Conservation (phyloP, 2,113 vertebrate genomes). For the Antennarius striatus region DNA sequence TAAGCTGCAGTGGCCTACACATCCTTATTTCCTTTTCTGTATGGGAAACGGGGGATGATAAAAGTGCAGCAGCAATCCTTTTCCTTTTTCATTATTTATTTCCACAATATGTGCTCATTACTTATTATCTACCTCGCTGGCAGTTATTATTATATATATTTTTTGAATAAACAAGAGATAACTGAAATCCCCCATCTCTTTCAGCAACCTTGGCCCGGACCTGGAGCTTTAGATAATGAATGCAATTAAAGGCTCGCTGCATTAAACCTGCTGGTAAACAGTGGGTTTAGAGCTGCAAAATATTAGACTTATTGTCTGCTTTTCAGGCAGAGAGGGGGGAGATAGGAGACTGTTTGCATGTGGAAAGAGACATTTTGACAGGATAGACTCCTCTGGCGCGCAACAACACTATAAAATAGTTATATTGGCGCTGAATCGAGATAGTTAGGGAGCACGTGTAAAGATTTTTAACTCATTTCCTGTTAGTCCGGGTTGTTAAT, state of each 20-base stretch:
- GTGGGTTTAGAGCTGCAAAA: conserved; percentile 63
- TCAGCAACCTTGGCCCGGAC: conserved; percentile 70
- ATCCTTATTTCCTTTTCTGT: conserved; percentile 62
- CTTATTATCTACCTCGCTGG: conserved; percentile 71
- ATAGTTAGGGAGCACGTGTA: too few relatives aligned
- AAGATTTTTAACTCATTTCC: too few relatives aligned
- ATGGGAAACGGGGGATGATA: conserved; percentile 66
- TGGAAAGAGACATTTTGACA: conserved; percentile 29
- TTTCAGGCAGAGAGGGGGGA: conserved; percentile 55
- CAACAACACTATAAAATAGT: too few relatives aligned
- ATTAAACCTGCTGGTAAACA: conserved; percentile 77
- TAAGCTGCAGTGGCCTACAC: conserved; percentile 59
- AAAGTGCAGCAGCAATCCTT: conserved; percentile 71
- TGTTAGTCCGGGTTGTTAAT: too few relatives aligned
- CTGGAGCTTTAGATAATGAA: conserved; percentile 81
- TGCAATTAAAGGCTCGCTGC: conserved; percentile 77
- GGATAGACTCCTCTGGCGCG: too few relatives aligned
- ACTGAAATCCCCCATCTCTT: conserved; percentile 76
- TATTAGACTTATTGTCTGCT: conserved; percentile 56
- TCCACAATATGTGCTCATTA: conserved; percentile 75
- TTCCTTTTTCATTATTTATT: conserved; percentile 71
- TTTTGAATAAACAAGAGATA: conserved; percentile 81
- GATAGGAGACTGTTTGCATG: conserved; percentile 41
- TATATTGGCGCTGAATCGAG: too few relatives aligned
- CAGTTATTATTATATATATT: conserved; percentile 68